Evolutionary conservation across 2,113 vertebrate genomes (phyloP), one percentile per base, ranked within the genome.

Genomic region (Stercorarius parasiticus): DNA sequence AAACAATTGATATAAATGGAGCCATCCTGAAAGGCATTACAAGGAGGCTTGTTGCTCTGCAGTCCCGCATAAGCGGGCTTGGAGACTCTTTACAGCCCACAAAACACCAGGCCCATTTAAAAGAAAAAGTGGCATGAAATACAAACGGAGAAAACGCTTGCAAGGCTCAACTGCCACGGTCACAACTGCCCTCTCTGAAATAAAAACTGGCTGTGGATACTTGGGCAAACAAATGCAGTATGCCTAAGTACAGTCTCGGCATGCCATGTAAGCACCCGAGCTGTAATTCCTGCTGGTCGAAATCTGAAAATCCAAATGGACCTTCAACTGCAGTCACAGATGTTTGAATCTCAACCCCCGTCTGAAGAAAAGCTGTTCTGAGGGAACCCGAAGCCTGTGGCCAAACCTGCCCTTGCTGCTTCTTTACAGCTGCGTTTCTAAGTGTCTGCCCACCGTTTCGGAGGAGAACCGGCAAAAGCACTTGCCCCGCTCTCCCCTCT

Each of bases 11-110:
- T 82, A 91, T 7, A 81, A 92, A 87, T 64, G 45, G 82, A 95
- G 62, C 78, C 84, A 83, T 82, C 53, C 78, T 92, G 84, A 93
- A 96, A 97, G 86, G 55, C 84, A 88, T 85, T 87, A 80, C 84
- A 91, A 91, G 84, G 78, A 82, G 91, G 45, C 38, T 91, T 94
- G 93, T 64, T 90, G 78, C 91, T 90, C 86, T 82, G 86, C 36
- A 65, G 69, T 56, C 83, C 86, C 70, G 84, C 47, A 2, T 55
- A 93, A 78, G 94, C 61, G 77, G 91, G 73, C 83, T 91, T 7
- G 2, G 42, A 81, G 84, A 69, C 34, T 72, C 77, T 94, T 96
- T 52, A 79, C 92, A 96, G 92, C 84, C 96, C 94, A 95, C 91
- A 88, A 94, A 97, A 82, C 94, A 95, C 78, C 58, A 70, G 67